These are phyloP conservation scores for Rosalia funebris DNA, from an alignment of 2,888 invertebrate genomes.

Conservation along the genomic window DNA sequence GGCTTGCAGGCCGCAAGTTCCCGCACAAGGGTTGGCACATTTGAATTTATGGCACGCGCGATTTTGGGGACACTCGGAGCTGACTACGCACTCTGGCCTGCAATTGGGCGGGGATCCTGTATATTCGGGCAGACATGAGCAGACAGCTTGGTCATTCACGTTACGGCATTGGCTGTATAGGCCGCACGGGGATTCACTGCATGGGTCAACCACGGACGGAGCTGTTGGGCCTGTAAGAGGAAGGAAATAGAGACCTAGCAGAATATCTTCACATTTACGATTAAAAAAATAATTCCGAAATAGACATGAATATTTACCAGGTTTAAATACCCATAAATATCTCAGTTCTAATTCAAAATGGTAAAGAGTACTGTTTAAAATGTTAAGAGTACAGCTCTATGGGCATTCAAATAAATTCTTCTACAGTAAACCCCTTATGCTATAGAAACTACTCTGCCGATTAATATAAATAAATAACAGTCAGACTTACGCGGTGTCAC, in stretches of 20 bases:
- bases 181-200: slow-evolving; percentile 80
- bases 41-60: slow-evolving; percentile 80
- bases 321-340: too few species aligned
- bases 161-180: slow-evolving; percentile 78
- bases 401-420: too few species aligned
- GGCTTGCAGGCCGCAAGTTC: slow-evolving; percentile 79
- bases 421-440: too few species aligned
- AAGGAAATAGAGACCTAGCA: too few species aligned
- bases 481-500: slow-evolving; percentile 48
- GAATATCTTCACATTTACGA: too few species aligned
- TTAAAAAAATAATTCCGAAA: too few species aligned
- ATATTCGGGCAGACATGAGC: slow-evolving; percentile 77
- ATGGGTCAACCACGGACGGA: slow-evolving; percentile 68
- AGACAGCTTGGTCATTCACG: slow-evolving; percentile 75
- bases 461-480: too few species aligned
- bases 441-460: too few species aligned
- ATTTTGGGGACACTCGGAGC: slow-evolving; percentile 78
- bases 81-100: slow-evolving; percentile 80
- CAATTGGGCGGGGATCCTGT: slow-evolving; percentile 79
- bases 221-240: slow-evolving; percentile 49
- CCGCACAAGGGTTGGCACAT: slow-evolving; percentile 79
- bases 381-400: too few species aligned
- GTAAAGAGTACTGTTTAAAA: too few species aligned
- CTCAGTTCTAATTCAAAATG: too few species aligned
- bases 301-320: too few species aligned